phyloP scores from a whole-genome alignment of 2,888 invertebrate genomes.

The Eilema griseolum region DNA sequence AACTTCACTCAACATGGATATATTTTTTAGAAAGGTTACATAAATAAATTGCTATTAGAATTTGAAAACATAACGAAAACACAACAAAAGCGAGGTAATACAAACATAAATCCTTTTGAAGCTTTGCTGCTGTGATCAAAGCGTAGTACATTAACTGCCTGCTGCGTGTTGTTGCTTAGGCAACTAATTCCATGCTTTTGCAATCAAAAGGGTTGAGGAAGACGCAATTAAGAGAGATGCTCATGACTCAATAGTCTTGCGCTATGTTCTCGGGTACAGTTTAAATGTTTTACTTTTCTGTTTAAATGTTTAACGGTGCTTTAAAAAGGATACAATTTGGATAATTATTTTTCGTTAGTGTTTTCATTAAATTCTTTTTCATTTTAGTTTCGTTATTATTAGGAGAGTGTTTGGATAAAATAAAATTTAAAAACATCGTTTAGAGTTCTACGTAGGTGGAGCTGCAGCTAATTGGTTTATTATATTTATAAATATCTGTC shows the following conservation, averaged over 20 bases:
- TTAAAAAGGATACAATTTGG: too few species aligned
- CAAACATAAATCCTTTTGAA: not conserved
- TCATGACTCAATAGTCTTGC: not conserved
- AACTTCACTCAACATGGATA: too few species aligned
- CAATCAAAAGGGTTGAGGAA: not conserved
- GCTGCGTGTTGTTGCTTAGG: not conserved
- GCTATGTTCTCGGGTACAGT: not conserved
- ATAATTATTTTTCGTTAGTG: too few species aligned
- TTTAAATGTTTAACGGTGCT: too few species aligned
- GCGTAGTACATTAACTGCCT: not conserved
- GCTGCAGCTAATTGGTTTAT: too few species aligned
- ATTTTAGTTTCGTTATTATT: too few species aligned
- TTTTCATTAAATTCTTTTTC: too few species aligned
- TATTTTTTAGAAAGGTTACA: too few species aligned
- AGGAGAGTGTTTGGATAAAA: too few species aligned
- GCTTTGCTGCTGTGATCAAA: not conserved
- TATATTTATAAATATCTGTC: too few species aligned
- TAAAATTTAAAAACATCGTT: too few species aligned
- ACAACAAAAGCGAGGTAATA: not conserved
- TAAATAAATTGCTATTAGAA: not conserved
- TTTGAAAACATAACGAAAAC: not conserved
- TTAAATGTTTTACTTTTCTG: not conserved
- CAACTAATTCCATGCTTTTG: not conserved
- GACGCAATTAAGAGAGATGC: not conserved
- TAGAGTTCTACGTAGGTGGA: too few species aligned